A percentile compares a stretch with the other conserved stretches of the same genome.
phyloP scores from a whole-genome alignment of 2,888 invertebrate genomes.

The Chironomus tentans region DNA sequence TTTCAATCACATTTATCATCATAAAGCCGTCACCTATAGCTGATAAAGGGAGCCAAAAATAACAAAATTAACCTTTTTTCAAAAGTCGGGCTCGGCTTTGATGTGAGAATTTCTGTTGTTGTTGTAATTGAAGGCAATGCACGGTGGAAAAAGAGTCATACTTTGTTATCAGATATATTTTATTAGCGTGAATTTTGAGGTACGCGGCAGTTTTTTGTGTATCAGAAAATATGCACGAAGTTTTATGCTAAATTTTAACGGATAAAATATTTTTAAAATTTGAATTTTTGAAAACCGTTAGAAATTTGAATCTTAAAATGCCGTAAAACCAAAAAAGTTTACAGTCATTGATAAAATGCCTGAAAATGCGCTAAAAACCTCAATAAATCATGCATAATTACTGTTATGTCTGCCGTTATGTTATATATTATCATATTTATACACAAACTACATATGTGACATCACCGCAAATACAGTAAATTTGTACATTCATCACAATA shows the following conservation, averaged over 20 bases:
- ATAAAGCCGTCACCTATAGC: not conserved
- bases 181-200: too few species aligned
- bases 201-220: too few species aligned
- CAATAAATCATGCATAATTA: not conserved
- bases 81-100: not conserved
- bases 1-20: not conserved
- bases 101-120: not conserved
- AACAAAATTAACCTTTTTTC: constrained; percentile 6
- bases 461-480: not conserved
- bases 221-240: too few species aligned
- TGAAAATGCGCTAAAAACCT: not conserved
- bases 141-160: not conserved
- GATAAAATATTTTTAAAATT: too few species aligned
- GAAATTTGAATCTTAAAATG: too few species aligned
- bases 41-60: not conserved
- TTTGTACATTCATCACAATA: not conserved
- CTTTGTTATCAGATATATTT: too few species aligned
- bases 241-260: too few species aligned
- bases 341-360: too few species aligned
- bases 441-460: not conserved
- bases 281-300: too few species aligned
- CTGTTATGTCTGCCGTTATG: too few species aligned
- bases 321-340: too few species aligned
- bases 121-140: not conserved
- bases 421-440: too few species aligned